phyloP scores from a whole-genome alignment of 2,888 invertebrate species.

The Pterobdella sp. region DNA sequence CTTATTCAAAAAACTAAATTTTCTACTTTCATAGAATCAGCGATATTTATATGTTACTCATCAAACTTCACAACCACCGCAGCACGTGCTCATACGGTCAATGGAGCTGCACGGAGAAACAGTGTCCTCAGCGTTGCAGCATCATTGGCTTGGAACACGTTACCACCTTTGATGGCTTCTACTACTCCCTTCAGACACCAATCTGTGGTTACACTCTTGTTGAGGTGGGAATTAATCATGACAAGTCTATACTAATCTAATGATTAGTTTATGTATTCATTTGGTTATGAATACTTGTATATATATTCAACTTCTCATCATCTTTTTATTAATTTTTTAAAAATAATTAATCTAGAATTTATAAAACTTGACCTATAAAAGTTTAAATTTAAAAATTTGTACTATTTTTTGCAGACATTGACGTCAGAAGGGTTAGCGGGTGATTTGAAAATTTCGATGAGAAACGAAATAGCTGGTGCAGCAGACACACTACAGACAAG shows the following conservation, averaged over 20 bases:
- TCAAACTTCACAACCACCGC: too few species aligned
- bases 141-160: constrained; percentile 42
- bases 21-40: too few species aligned
- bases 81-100: constrained; percentile 42
- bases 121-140: constrained; percentile 42
- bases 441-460: constrained; percentile 17
- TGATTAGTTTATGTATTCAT: too few species aligned
- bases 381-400: too few species aligned
- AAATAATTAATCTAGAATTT: too few species aligned
- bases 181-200: constrained; percentile 39
- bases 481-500: constrained; percentile 11
- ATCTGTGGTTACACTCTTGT: constrained; percentile 39
- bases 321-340: too few species aligned
- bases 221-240: too few species aligned
- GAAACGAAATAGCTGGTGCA: constrained; percentile 6
- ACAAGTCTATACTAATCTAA: too few species aligned
- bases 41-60: too few species aligned
- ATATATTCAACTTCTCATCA: too few species aligned
- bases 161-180: constrained; percentile 43
- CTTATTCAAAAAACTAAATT: background rate
- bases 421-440: background rate
- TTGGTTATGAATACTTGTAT: too few species aligned
- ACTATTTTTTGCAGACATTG: constrained; percentile 8
- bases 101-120: constrained; percentile 43
- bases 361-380: too few species aligned